Conservation (phyloP, 2,888 invertebrate genomes). For the Herminia tarsipennalis region DNA sequence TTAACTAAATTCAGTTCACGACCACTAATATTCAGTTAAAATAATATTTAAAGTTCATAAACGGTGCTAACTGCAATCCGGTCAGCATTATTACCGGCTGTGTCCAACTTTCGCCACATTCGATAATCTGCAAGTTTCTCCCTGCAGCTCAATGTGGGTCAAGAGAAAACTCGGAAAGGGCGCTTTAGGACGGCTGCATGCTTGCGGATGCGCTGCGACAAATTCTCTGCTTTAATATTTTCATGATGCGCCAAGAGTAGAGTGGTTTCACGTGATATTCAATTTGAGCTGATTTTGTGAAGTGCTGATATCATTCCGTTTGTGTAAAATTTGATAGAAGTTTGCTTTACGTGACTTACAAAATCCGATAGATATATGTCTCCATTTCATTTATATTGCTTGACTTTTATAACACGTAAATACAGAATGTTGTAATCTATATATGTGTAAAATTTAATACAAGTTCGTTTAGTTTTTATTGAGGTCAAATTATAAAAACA, state of each 20-base stretch:
- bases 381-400: too few species aligned
- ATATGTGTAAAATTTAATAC: too few species aligned
- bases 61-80: conserved; percentile 26
- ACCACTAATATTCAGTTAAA: not conserved
- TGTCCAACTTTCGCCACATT: conserved; percentile 62
- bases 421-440: too few species aligned
- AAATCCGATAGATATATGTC: too few species aligned
- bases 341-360: too few species aligned
- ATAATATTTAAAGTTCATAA: not conserved
- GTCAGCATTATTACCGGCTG: conserved; percentile 51
- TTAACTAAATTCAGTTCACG: too few species aligned
- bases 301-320: not conserved
- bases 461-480: too few species aligned
- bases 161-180: conserved; percentile 62
- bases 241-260: not conserved
- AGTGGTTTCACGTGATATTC: not conserved
- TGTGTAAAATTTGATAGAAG: too few species aligned
- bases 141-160: conserved; percentile 65
- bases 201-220: conserved; percentile 21
- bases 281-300: not conserved
- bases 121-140: conserved; percentile 74
- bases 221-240: conserved; percentile 3
- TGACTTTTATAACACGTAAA: too few species aligned
- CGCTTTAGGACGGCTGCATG: conserved; percentile 40
- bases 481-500: too few species aligned